A percentile compares a stretch with the other conserved stretches of the same genome.
These are phyloP conservation scores for Aphidius colemani DNA, from an alignment of 2,888 invertebrate genomes.

Conservation along the genomic window DNA sequence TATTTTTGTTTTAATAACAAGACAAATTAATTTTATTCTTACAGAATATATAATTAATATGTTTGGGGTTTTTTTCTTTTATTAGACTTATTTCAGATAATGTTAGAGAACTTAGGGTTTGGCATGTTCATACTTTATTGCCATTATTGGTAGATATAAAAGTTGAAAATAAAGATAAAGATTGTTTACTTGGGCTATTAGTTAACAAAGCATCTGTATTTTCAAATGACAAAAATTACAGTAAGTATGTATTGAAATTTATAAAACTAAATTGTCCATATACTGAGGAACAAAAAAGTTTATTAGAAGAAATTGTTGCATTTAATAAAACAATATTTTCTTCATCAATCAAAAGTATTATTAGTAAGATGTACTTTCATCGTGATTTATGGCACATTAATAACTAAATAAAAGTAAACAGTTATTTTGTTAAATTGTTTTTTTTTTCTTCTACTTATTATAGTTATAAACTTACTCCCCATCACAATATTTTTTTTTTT, in stretches of 20 bases:
- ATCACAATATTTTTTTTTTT: no score
- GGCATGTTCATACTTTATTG: slow-evolving; percentile 46
- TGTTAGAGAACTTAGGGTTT: slow-evolving; percentile 45
- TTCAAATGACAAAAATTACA: slow-evolving; percentile 45
- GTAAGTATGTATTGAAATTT: slow-evolving; percentile 44
- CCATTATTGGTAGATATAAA: slow-evolving; percentile 35
- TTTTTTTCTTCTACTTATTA: no score
- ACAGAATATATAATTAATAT: neutral
- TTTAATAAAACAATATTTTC: slow-evolving; percentile 46
- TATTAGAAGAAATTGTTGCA: slow-evolving; percentile 43
- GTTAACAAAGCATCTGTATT: slow-evolving; percentile 41
- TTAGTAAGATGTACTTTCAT: slow-evolving; percentile 35
- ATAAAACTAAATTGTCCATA: slow-evolving; percentile 40
- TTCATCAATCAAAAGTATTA: slow-evolving; percentile 40
- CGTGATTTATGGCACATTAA: slow-evolving; percentile 31
- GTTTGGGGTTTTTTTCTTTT: slow-evolving; percentile 15
- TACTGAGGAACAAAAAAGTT: slow-evolving; percentile 38
- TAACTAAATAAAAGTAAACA: no score
- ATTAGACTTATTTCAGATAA: slow-evolving; percentile 43
- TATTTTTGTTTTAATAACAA: neutral
- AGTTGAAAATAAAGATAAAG: slow-evolving; percentile 36
- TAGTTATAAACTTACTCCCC: no score
- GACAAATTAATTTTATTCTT: neutral
- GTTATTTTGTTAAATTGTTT: no score
- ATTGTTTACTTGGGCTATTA: slow-evolving; percentile 43